Base-by-base conservation (phyloP, 2,888 invertebrate genomes). In the Drosophila mayaguana region DNA sequence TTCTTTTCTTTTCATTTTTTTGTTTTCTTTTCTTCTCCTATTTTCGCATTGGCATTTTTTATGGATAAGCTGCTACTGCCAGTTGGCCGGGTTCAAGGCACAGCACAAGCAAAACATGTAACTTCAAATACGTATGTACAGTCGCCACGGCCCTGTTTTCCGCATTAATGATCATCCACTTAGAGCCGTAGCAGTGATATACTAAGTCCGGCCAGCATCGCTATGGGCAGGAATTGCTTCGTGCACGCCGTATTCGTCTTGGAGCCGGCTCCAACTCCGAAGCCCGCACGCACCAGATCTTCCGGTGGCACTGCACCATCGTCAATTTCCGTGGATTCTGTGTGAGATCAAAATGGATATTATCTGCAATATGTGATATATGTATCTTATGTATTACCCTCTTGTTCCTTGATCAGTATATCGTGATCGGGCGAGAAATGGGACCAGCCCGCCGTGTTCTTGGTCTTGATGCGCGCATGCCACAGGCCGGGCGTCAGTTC, bases 391-490 rank as follows among this genome's bases (percentile, higher is more conserved):
- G 9, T 12, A 6, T 56, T 64, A 70, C 85, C 88, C 59, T 87
- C 85, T 20, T 77, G 64, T 0, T 84, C 79, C 28, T 76, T 63
- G 25, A 92, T 87, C 53, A 64, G 65, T 53, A 93, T 87, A 28
- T 85, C 81, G 56, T 92, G 87, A 12, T 90, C 83, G 3, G 79
- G 72, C 2, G 92, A 92, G 69, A 92, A 92, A 38, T 85, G 81
- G 4, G 92, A 92, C 92, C 92, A 92, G 9, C 91, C 93, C 7
- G 80, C 57, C 7, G 84, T 90, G 59, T 92, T 92, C 81, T 83
- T 91, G 45, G 91, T 89, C 67, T 88, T 91, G 38, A 92, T 90
- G 20, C 83, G 90, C 4, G 87, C 91, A 67, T 92, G 91, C 92
- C 92, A 92, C 45, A 79, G 67, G 9, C 92, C 92, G 0, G 90